Evolutionary conservation across 1,140 invertebrate species (phyloP), one percentile per base, ranked within the genome.

Genomic region (Gonatopus flavifemur): DNA sequence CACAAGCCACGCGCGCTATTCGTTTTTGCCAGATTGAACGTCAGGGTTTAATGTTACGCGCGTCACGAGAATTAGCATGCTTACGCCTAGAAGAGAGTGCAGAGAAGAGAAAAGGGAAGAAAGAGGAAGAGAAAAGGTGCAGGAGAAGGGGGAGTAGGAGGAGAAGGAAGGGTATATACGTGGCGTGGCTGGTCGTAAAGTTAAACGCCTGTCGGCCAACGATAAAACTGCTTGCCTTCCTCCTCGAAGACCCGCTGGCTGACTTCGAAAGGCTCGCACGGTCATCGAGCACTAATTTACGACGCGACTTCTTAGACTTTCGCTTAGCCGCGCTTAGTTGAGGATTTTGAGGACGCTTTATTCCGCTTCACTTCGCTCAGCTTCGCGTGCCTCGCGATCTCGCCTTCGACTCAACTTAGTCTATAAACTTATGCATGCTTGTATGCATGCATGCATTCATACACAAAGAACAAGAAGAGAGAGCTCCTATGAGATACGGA

Each of bases 271-370:
- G 54, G 60, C 66, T 66, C 64, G 55, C 59, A 62, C 62, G 64
- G 62, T 69, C 64, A 73, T 74, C 71, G 69, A 49, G 53, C 47
- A 64, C 62, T 73, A 68, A 76, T 76, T 76, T 73, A 76, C 68
- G 69, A 73, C 59, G 57, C 55, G 59, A 58, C 59, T 64, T 65
- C 64, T 53, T 57, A 59, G 32, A 51, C 59, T 60, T 64, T 68
- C 60, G 57, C 51, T 43, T 50, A n/a, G n/a, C 40, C 53, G 52
- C 31, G 54, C 43, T 49, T 39, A 43, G 16, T 16, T 36, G 16
- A 45, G 52, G 49, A 57, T 66, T 59, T 64, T 47, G 57, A 54
- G 53, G 25, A 43, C 58, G 58, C 55, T 54, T 47, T 52, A 51
- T 50, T 51, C 36, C 6, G 24, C 43, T 40, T 43, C 39, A 30